Conservation (phyloP, 1,140 invertebrate species). For the Phenacoccus solenopsis region DNA sequence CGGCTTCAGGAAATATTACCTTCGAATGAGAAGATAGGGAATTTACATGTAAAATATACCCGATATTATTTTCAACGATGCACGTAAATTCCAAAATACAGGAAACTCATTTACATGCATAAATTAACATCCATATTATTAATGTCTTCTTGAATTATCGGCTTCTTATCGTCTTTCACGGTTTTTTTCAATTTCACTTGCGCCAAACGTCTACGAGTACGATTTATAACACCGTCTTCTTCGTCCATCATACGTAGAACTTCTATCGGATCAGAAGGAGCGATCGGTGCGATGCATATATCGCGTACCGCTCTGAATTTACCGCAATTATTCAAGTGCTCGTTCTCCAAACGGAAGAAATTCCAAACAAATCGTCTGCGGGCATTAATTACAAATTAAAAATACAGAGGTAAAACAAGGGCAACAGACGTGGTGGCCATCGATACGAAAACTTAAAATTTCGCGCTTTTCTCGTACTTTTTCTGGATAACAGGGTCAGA, state of each 20-base stretch:
- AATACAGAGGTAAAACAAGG: too few relatives aligned
- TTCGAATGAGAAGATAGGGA: too few relatives aligned
- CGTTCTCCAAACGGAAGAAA: conserved; percentile 98
- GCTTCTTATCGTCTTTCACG: background rate
- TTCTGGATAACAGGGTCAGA: too few relatives aligned
- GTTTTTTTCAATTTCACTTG: background rate
- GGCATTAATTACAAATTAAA: too few relatives aligned
- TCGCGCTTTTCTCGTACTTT: too few relatives aligned
- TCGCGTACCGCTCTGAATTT: conserved; percentile 97
- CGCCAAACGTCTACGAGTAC: conserved; percentile 30
- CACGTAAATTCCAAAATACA: too few relatives aligned
- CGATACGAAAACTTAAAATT: too few relatives aligned
- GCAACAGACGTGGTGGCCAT: too few relatives aligned
- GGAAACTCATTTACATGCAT: conserved; percentile 7
- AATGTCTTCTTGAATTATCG: background rate
- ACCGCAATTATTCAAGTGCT: conserved; percentile 99
- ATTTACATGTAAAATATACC: too few relatives aligned
- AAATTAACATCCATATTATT: conserved; percentile 6
- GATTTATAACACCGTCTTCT: conserved; percentile 69
- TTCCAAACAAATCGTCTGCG: conserved; percentile 95
- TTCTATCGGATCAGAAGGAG: conserved; percentile 64
- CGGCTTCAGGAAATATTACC: too few relatives aligned
- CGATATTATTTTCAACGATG: too few relatives aligned
- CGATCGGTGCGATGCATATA: conserved; percentile 93
- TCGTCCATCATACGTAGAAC: conserved; percentile 66